phyloP scores from a whole-genome alignment of 2,888 invertebrate species.

The Drosophila picticornis region DNA sequence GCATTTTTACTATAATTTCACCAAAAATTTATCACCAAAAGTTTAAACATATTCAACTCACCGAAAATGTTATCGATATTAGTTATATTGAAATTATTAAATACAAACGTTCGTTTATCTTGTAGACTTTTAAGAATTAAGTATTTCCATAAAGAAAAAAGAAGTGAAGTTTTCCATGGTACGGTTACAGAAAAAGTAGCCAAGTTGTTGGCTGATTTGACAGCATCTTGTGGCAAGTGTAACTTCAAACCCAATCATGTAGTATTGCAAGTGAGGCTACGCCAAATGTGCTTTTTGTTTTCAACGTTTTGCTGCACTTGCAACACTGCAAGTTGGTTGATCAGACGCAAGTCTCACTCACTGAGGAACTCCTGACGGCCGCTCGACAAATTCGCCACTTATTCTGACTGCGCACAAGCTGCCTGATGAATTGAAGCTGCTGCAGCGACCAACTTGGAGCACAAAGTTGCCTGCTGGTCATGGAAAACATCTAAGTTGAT shows the following conservation, averaged over 20 bases:
- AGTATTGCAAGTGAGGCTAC: conserved; percentile 29
- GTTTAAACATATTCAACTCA: not conserved
- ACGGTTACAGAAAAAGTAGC: not conserved
- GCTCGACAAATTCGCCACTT: not conserved
- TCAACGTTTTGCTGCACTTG: conserved; percentile 16
- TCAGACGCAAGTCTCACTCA: not conserved
- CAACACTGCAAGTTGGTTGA: conserved; percentile 12
- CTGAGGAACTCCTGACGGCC: not conserved
- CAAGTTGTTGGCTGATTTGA: conserved; percentile 3
- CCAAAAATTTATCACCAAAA: not conserved
- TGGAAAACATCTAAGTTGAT: conserved; percentile 43
- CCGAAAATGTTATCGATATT: not conserved
- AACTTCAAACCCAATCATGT: conserved; percentile 15
- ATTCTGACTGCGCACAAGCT: not conserved
- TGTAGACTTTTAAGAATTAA: not conserved
- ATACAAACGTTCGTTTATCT: not conserved
- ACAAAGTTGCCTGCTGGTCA: not conserved
- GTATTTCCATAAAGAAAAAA: not conserved
- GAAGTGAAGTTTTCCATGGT: not conserved
- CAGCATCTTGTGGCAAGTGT: conserved; percentile 9
- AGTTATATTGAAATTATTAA: not conserved
- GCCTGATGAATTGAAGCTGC: conserved; percentile 29
- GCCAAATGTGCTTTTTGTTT: conserved; percentile 13
- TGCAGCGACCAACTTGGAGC: conserved; percentile 13
- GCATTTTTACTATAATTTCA: too few species aligned